Percentiles rank a stretch among this genome's conserved stretches.
Evolutionary conservation across 2,797 vertebrate genomes (phyloP).

Genomic region (Cirrhinus mrigala): DNA sequence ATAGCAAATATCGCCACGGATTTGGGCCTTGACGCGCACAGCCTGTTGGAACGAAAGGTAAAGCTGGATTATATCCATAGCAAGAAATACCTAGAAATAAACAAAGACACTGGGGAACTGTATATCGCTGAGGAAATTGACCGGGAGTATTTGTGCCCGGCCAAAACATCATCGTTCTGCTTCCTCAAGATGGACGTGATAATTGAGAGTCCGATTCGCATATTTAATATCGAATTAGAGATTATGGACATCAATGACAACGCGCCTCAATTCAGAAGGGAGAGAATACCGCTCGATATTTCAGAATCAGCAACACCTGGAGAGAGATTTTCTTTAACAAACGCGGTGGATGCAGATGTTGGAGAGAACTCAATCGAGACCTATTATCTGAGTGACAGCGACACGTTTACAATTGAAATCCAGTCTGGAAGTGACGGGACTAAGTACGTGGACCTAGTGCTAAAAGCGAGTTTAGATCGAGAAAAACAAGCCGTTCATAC

Average conservation of each 20-base stretch:
- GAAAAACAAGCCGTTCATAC: slow-evolving; percentile 77
- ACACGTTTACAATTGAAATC: slow-evolving; percentile 81
- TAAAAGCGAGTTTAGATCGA: slow-evolving; percentile 79
- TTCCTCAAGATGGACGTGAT: slow-evolving; percentile 84
- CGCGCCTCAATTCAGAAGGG: slow-evolving; percentile 82
- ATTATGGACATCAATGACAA: slow-evolving; percentile 86
- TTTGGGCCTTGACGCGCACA: slow-evolving; percentile 78
- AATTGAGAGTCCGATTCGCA: slow-evolving; percentile 78
- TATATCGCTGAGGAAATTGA: slow-evolving; percentile 80
- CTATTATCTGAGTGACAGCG: slow-evolving; percentile 83
- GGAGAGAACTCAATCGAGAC: slow-evolving; percentile 84
- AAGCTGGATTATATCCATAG: slow-evolving; percentile 81
- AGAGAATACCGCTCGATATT: slow-evolving; percentile 81
- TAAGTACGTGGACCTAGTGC: slow-evolving; percentile 83
- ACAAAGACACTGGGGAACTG: slow-evolving; percentile 81
- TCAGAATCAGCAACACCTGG: slow-evolving; percentile 82
- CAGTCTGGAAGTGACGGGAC: slow-evolving; percentile 81
- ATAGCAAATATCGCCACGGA: slow-evolving; percentile 83
- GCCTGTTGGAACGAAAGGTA: slow-evolving; percentile 74
- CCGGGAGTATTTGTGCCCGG: slow-evolving; percentile 79
- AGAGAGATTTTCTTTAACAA: slow-evolving; percentile 82
- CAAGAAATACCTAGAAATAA: slow-evolving; percentile 82
- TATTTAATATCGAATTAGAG: slow-evolving; percentile 83
- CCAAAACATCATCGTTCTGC: slow-evolving; percentile 77
- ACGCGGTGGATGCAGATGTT: slow-evolving; percentile 85